Base-by-base conservation (phyloP, 2,888 invertebrate species). In the Helicoverpa assulta region DNA sequence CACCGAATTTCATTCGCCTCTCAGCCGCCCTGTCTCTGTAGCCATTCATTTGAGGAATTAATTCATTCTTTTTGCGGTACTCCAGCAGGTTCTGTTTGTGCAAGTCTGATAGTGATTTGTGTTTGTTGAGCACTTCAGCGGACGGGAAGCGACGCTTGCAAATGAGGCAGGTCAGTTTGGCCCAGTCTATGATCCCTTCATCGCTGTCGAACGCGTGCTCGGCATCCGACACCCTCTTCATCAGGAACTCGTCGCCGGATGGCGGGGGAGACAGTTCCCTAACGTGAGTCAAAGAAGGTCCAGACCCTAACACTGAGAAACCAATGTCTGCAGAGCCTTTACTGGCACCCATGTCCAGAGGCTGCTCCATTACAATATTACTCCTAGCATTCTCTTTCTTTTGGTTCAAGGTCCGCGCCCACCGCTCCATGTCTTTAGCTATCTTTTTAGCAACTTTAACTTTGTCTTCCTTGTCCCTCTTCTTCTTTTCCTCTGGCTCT, bases 1-100 rank as follows among this genome's bases (percentile, higher is more conserved):
- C 98, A 0, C 99, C 99, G 88, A 98, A 99, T 90, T 99, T 99
- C 86, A 98, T 96, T 60, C 99, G 95, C 47, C 99, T 96, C 88
- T 99, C 99, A 85, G 99, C 99, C 0, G 99, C 99, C 53, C 99
- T 96, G 92, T 99, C 99, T 70, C 99, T 96, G 90, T 99, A 99
- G 0, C 95, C 92, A 76, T 93, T 95, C 0, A 85, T 85, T 70
- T 92, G 93, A 1, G 91, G 93, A 18, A 89, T 64, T 3, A 92
- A 67, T 6, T 94, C 94, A 78, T 90, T 91, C 66, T 93, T 91
- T 76, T 95, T 96, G n/a, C 93, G 92, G 82, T 93, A 96, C 82
- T 96, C 88, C 59, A 90, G 97, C 56, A 99, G 92, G 90, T 99
- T 99, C 87, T 98, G 98, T 86, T 99, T 99, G 90, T 99, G 99